A percentile compares a stretch with the other conserved stretches of the same genome.
Conservation (phyloP, 2,888 invertebrate species). For the Cantharis rufa region DNA sequence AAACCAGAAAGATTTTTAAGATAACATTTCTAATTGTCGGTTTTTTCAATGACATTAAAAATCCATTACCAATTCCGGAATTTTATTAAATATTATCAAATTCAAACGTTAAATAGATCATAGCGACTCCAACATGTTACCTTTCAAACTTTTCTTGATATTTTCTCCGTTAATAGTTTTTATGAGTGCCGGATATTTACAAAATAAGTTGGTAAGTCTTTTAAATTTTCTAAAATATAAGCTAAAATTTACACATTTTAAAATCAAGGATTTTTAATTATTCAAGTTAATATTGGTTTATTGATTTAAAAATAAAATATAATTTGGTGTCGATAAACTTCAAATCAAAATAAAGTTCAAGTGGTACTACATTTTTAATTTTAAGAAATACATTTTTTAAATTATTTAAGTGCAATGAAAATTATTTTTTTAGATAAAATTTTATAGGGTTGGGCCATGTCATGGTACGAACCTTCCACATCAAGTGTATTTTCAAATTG, state of each 20-base stretch:
- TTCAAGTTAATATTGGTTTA: no score
- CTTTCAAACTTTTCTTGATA: not conserved
- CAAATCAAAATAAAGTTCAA: no score
- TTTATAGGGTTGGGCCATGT: not conserved
- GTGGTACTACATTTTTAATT: no score
- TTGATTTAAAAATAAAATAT: no score
- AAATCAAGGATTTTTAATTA: no score
- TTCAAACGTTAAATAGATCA: not conserved
- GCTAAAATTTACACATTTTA: no score
- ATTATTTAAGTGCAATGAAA: no score
- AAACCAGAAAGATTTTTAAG: not conserved
- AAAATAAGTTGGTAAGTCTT: not conserved
- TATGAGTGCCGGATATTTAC: not conserved
- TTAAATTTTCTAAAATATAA: no score
- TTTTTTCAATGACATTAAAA: not conserved
- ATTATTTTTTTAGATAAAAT: not conserved
- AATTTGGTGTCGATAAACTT: no score
- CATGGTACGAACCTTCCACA: not conserved
- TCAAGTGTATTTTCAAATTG: not conserved
- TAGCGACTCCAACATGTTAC: not conserved
- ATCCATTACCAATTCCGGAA: not conserved
- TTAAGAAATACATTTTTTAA: no score
- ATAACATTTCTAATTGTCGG: not conserved
- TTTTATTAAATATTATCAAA: not conserved
- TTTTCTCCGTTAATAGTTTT: not conserved